Percentiles rank a stretch among this genome's conserved stretches.
phyloP scores from a whole-genome alignment of 2,797 vertebrate species.

The Myoxocephalus aenaeus region DNA sequence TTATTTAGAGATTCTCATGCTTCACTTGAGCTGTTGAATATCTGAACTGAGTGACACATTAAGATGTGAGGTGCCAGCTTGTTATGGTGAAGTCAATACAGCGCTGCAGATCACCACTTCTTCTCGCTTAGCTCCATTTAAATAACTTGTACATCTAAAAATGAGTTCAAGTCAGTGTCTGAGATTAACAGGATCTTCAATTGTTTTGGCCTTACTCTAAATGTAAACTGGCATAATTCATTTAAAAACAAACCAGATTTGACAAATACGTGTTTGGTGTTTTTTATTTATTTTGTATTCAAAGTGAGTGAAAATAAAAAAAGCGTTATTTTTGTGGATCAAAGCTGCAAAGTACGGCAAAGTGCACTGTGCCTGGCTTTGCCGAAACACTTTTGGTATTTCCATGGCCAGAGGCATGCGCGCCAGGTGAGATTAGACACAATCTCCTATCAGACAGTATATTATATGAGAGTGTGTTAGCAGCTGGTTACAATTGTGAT shows the following conservation, averaged over 20 bases:
- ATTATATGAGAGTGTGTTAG: conserved; percentile 6
- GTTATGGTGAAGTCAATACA: not conserved
- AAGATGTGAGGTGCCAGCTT: not conserved
- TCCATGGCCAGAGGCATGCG: conserved; percentile 6
- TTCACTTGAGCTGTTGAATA: conserved; percentile 3
- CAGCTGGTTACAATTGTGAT: conserved; percentile 27
- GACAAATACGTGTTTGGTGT: not conserved
- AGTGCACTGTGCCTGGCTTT: not conserved
- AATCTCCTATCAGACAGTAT: conserved; percentile 1
- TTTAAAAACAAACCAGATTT: not conserved
- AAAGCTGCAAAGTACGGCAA: not conserved
- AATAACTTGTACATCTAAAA: not conserved
- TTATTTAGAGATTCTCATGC: conserved; percentile 4
- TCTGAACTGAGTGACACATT: conserved; percentile 6
- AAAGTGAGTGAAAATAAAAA: not conserved
- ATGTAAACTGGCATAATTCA: not conserved
- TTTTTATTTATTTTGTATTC: not conserved
- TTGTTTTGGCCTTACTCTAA: not conserved
- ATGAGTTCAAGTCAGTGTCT: not conserved
- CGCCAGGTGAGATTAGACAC: conserved; percentile 6
- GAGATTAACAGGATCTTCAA: not conserved
- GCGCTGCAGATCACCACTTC: not conserved
- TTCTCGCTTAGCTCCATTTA: not conserved
- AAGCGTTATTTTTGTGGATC: not conserved
- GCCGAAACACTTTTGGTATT: not conserved